Base-by-base conservation (phyloP, 2,888 invertebrate genomes). In the Fragum sueziense region DNA sequence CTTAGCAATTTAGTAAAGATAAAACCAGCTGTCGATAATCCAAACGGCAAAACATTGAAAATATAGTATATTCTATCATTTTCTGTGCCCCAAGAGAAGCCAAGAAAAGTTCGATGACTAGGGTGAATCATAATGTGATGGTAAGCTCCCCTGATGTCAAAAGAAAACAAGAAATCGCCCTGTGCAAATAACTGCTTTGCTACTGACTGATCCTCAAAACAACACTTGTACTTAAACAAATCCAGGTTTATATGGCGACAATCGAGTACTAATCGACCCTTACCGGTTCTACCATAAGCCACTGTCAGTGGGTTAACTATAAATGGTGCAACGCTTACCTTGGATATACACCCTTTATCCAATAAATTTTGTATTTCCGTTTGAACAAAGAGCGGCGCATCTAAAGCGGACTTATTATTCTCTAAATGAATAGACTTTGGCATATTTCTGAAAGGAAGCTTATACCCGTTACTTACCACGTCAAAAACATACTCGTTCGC, bases 1-100 rank as follows among this genome's bases (percentile, higher is more conserved):
- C 76, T 41, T 27, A 74, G n/a, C 20, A 80, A 29, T 61, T 85
- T 80, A 0, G 80, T 74, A 62, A 80, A 85, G 22, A 82, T 80
- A 68, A 47, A 79, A n/a, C 82, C 78, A 14, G 82, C 76, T 0
- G 71, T 79, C 17, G 77, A 69, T 4, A 86, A 34, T 27, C 80
- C 82, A 69, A 79, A 86, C 3, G 78, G 41, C 27, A 85, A 57
- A 52, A 80, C 82, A 29, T 59, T 79, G 14, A 70, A 84, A 1
- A 73, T 71, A 67, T 65, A 86, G 71, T 74, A 80, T 1, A 33
- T 17, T 54, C 9, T 57, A 1, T n/a, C 1, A 22, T 51, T 22
- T 31, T 61, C 29, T 33, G 1, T 9, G n/a, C 22, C n/a, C 77
- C 69, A 73, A 11, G 33, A 33, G 31, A 77, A 69, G 57, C 75